Evolutionary conservation across 2,888 invertebrate species (phyloP), one percentile per base, ranked within the genome.

Genomic region (Trypoxylon attenuatum): DNA sequence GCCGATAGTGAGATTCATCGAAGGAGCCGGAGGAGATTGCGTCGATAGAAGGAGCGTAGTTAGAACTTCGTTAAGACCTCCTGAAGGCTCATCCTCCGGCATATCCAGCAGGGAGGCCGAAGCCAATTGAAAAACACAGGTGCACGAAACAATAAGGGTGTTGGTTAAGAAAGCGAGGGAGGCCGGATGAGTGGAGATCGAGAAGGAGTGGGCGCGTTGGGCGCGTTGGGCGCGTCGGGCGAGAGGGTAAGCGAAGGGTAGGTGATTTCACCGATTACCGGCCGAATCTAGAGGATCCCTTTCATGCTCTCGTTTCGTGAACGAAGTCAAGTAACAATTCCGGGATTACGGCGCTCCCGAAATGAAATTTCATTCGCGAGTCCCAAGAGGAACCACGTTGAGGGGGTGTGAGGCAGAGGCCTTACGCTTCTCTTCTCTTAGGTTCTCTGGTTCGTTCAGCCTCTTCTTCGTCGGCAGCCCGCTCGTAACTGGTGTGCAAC

Each of bases 301-400:
- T 76, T 73, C 75, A 63, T 71, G 63, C 70, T 63, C 73, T 67
- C 74, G 67, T 75, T 74, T 67, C 71, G 58, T 59, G 74, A 72
- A 80, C 76, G 71, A 79, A 82, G 80, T 82, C 81, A 77, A 77
- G 80, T 78, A 79, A 82, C 82, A 79, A 82, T 80, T 77, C 74
- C 70, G 67, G 77, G 78, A 82, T 81, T 83, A 82, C 78, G 71
- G 57, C 68, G 68, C 68, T 70, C 62, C 63, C 62, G 69, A 79
- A 80, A 80, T 80, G 79, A 80, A 80, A 80, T 80, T 80, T 80
- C 80, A 80, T 79, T 80, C 78, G 75, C 73, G 71, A 73, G 65
- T 76, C 76, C 74, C 78, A 45, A 13, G 54, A 73, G 80, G 78
- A 69, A 63, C 57, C 64, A 62, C 63, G 64, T 74, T 74, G 69